Base-by-base conservation (phyloP, 1,140 invertebrate species). In the Musca vetustissima region DNA sequence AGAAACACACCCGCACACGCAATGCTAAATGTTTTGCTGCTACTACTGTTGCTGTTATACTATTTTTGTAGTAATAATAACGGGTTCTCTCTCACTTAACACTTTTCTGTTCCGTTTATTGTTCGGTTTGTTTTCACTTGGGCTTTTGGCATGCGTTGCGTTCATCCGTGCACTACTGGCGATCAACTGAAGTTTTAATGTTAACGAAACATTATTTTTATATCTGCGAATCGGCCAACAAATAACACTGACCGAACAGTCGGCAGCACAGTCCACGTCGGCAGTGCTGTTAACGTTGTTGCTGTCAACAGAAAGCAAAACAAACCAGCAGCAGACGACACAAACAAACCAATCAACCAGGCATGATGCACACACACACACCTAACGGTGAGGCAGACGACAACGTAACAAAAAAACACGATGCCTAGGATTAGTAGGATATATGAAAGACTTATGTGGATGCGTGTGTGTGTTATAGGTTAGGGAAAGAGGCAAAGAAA, bases 161-260 rank as follows among this genome's bases (percentile, higher is more conserved):
- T 52, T 57, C 67, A 57, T 50, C 21, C 67, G 67, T 52, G 47
- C 55, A 52, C 53, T 61, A 57, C 55, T 57, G 49, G 28, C 69
- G 69, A 70, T 70, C 69, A 70, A 70, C 69, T 70, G 69, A 70
- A 70, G 69, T 70, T 67, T 57, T 19, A 66, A 55, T 55, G 22
- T 32, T 47, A 67, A 64, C 61, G 64, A 64, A 70, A 65, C 69
- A 67, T 61, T 47, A 65, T 53, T 70, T 70, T 70, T 70, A 70
- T 70, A 70, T 21, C 19, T 52, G 49, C 64, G 48, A 66, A 53
- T 24, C 24, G 19, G 52, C 52, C 52, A 53, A 53, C n/a, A 32
- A 36, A n/a, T 24, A 55, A 55, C 49, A 52, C 49, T 22, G 19
- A 24, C 24, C 2, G 52, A 7, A 13, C 3, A 4, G 52, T 17